A percentile compares a stretch with the other conserved stretches of the same genome.
Evolutionary conservation across 2,797 vertebrate species (phyloP).

Genomic region (Acrocephalus scirpaceus): DNA sequence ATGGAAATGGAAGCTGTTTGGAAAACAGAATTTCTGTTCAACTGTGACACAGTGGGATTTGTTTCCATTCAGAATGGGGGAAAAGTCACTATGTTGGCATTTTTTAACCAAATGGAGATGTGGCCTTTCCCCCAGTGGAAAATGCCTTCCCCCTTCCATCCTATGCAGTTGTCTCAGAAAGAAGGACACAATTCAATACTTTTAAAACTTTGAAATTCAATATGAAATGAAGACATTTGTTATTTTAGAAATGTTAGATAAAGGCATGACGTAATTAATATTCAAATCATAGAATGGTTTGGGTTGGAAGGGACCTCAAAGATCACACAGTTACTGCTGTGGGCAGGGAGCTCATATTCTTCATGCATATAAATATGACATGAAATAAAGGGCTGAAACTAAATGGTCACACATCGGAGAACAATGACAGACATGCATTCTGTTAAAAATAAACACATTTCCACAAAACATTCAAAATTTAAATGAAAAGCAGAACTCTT

Average conservation of each 20-base stretch:
- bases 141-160: background rate
- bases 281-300: background rate
- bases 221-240: background rate
- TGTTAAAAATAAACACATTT: background rate
- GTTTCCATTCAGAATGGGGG: background rate
- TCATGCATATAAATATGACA: background rate
- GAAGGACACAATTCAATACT: background rate
- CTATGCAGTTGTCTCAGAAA: background rate
- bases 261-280: background rate
- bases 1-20: conserved; percentile 62
- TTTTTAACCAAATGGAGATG: background rate
- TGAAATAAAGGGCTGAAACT: background rate
- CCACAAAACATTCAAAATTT: background rate
- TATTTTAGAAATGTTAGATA: background rate
- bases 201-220: background rate
- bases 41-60: background rate
- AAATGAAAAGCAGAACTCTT: background rate
- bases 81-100: background rate
- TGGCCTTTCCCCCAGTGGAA: background rate
- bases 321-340: background rate
- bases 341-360: background rate
- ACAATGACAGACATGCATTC: background rate
- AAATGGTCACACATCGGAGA: background rate
- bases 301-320: background rate
- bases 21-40: conserved; percentile 52